Evolutionary conservation across 2,113 vertebrate genomes (phyloP).

Genomic region (Semnopithecus entellus): DNA sequence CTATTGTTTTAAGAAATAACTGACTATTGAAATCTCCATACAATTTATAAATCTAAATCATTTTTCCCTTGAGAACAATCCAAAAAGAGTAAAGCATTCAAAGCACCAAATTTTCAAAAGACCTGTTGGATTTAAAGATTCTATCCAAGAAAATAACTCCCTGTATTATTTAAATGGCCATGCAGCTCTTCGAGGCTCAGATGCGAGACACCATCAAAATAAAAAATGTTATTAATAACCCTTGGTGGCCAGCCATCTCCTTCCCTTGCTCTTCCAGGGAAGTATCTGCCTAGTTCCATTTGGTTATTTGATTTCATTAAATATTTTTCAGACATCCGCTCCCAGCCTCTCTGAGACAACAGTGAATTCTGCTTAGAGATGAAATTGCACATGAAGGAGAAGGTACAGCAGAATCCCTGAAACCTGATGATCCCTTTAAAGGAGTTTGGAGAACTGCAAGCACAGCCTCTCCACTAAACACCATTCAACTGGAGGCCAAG

Average conservation of each 20-base stretch:
- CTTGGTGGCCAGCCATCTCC: conserved; percentile 42
- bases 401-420: background rate
- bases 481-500: background rate
- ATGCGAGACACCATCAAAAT: conserved; percentile 52
- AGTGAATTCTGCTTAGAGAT: conserved; percentile 21
- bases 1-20: conserved; percentile 63
- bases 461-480: background rate
- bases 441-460: background rate
- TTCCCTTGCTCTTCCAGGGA: conserved; percentile 30
- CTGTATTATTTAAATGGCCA: conserved; percentile 41
- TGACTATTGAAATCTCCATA: conserved; percentile 40
- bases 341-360: background rate
- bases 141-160: conserved; percentile 64
- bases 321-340: conserved; percentile 55
- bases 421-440: background rate
- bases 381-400: background rate
- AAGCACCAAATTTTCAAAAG: conserved; percentile 62
- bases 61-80: conserved; percentile 64
- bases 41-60: conserved; percentile 67
- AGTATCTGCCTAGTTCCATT: background rate
- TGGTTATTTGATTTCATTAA: conserved; percentile 47
- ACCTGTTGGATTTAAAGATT: conserved; percentile 59
- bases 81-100: conserved; percentile 61
- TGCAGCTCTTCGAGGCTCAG: background rate
- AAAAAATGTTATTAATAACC: conserved; percentile 51